phyloP scores from a whole-genome alignment of 2,888 invertebrate species.

The Leucania comma region DNA sequence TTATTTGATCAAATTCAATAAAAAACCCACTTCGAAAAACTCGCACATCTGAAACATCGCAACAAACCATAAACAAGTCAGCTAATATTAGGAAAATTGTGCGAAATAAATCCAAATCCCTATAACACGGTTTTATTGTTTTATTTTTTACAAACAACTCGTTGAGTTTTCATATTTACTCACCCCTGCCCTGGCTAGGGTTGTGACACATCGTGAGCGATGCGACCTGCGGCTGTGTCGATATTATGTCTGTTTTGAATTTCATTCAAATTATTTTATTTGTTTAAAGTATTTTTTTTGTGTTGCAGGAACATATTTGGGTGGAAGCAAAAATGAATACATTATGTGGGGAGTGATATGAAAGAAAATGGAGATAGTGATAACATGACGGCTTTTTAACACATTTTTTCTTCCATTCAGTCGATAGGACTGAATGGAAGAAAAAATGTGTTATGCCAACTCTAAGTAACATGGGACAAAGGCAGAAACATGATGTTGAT shows the following conservation, averaged over 20 bases:
- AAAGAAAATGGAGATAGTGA: too few relatives aligned
- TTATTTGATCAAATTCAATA: conserved; percentile 36
- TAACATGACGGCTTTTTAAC: too few relatives aligned
- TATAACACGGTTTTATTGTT: conserved; percentile 65
- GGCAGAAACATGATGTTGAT: too few relatives aligned
- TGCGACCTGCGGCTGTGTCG: conserved; percentile 20
- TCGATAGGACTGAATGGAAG: too few relatives aligned
- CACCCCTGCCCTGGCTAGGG: conserved; percentile 48
- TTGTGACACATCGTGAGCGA: conserved; percentile 24
- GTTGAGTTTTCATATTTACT: conserved; percentile 68
- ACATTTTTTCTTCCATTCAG: too few relatives aligned
- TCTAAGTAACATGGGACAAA: too few relatives aligned
- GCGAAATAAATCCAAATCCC: conserved; percentile 65
- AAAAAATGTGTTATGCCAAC: too few relatives aligned
- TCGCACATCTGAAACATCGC: conserved; percentile 22
- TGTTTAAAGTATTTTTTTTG: not conserved
- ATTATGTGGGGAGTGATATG: too few relatives aligned
- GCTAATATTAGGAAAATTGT: conserved; percentile 61
- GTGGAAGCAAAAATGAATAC: not conserved
- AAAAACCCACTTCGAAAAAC: conserved; percentile 12
- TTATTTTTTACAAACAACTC: conserved; percentile 69
- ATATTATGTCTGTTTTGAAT: conserved; percentile 6
- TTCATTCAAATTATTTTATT: conserved; percentile 13
- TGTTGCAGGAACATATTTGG: too few relatives aligned
- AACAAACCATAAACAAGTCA: conserved; percentile 58